These are phyloP conservation scores for Colossoma macropomum DNA, from an alignment of 2,113 vertebrate species.

Conservation along the genomic window DNA sequence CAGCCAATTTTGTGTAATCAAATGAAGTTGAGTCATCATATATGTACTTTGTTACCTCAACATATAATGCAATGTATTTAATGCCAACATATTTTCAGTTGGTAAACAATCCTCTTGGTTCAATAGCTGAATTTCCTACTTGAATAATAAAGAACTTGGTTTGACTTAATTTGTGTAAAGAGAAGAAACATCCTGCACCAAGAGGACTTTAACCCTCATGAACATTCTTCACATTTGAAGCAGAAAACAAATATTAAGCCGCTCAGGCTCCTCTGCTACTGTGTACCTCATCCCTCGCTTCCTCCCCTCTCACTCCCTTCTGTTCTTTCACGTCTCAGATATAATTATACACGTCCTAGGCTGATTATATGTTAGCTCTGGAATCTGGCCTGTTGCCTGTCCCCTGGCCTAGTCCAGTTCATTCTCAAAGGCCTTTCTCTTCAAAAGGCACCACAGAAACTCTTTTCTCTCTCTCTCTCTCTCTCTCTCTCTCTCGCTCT, in stretches of 20 bases:
- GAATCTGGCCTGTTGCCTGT: conserved; percentile 80
- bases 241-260: conserved; percentile 75
- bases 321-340: conserved; percentile 83
- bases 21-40: neutral
- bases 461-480: conserved; percentile 22
- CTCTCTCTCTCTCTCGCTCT: conserved; percentile 34
- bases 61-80: neutral
- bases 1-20: neutral
- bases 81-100: neutral
- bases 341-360: conserved; percentile 85
- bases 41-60: too few species aligned
- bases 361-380: conserved; percentile 90
- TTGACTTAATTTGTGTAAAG: neutral
- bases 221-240: conserved; percentile 9
- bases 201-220: conserved; percentile 6
- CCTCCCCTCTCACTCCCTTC: conserved; percentile 64
- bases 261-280: conserved; percentile 81
- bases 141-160: neutral
- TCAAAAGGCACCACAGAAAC: conserved; percentile 71
- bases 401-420: conserved; percentile 47
- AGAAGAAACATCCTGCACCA: neutral
- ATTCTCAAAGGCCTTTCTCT: conserved; percentile 76
- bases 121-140: neutral
- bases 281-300: conserved; percentile 67
- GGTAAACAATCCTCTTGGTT: neutral